Conservation (phyloP, 2,888 invertebrate species). For the Agrotis ipsilon region DNA sequence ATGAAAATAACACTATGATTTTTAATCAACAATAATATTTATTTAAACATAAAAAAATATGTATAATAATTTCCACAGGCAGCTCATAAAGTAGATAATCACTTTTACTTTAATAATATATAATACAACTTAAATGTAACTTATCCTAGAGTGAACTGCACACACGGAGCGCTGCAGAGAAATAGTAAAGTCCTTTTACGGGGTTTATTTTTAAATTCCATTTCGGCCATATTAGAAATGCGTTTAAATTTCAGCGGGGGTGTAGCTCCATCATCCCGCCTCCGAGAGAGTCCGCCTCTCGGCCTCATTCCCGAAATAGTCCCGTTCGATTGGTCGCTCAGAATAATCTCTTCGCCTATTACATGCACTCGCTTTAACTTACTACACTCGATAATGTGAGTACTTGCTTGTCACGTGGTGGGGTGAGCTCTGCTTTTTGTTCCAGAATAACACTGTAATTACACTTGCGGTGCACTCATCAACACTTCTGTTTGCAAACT, state of each 20-base stretch:
- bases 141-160: constrained; percentile 4
- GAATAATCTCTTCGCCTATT: constrained; percentile 82
- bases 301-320: constrained; percentile 80
- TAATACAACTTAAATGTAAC: constrained; percentile 21
- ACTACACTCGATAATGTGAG: constrained; percentile 55
- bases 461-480: constrained; percentile 17
- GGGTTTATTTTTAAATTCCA: constrained; percentile 66
- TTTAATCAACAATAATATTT: background rate
- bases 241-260: constrained; percentile 73
- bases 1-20: too few species aligned
- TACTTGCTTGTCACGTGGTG: constrained; percentile 33
- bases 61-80: background rate
- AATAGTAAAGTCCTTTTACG: constrained; percentile 16
- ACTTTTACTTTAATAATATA: background rate
- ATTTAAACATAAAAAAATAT: background rate
- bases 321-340: constrained; percentile 82
- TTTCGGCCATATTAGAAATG: constrained; percentile 71
- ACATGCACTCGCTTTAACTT: constrained; percentile 72
- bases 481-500: constrained; percentile 17
- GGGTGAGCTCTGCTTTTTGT: constrained; percentile 27
- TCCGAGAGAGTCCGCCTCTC: constrained; percentile 81
- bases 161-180: background rate
- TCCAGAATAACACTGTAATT: constrained; percentile 45
- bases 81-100: background rate
- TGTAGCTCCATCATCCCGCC: constrained; percentile 75